phyloP scores from a whole-genome alignment of 2,888 invertebrate genomes.

The Volucella inanis region DNA sequence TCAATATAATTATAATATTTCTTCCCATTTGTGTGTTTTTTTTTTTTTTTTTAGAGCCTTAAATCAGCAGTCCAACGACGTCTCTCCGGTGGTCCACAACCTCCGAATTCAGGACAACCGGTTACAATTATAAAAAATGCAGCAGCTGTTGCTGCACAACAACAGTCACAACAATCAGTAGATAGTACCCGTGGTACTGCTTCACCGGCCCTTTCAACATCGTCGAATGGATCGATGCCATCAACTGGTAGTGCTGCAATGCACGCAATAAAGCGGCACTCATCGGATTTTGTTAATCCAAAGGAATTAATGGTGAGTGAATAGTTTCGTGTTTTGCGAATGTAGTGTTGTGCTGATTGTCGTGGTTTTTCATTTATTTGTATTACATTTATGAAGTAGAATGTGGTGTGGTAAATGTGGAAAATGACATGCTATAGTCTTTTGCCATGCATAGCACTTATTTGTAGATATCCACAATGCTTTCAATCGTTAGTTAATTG shows the following conservation, averaged over 20 bases:
- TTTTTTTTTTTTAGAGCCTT: conserved; percentile 75
- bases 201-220: conserved; percentile 78
- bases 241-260: conserved; percentile 91
- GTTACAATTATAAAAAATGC: conserved; percentile 82
- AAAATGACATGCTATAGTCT: too few relatives aligned
- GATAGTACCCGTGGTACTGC: conserved; percentile 76
- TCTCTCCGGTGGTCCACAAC: conserved; percentile 79
- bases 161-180: conserved; percentile 73
- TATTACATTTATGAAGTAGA: neutral
- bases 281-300: conserved; percentile 94
- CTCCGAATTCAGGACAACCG: conserved; percentile 78
- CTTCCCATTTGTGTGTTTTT: too few relatives aligned
- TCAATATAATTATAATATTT: neutral
- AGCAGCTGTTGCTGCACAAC: conserved; percentile 76
- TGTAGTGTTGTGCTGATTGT: conserved; percentile 1
- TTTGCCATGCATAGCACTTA: too few relatives aligned
- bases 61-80: conserved; percentile 81
- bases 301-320: conserved; percentile 91
- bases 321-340: neutral
- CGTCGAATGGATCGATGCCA: conserved; percentile 77
- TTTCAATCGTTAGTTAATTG: too few relatives aligned
- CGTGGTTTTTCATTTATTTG: conserved; percentile 5
- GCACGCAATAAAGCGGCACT: conserved; percentile 98
- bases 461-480: too few relatives aligned
- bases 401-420: neutral